These are phyloP conservation scores for Artibeus jamaicensis DNA, from an alignment of 2,797 vertebrate genomes.

Conservation along the genomic window DNA sequence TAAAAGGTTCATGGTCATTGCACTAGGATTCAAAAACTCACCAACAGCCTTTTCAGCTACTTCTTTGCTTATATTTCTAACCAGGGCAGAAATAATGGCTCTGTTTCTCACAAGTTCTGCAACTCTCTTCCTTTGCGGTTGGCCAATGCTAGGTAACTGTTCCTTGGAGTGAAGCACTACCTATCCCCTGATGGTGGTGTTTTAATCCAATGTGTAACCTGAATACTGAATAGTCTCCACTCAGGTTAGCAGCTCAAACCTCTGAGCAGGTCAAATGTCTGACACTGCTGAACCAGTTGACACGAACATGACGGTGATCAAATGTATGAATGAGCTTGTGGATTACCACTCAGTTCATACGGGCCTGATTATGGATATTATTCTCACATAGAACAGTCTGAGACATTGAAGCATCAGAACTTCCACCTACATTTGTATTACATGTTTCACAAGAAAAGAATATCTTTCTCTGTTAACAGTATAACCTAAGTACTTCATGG, in stretches of 20 bases:
- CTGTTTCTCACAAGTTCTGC: slow-evolving; percentile 89
- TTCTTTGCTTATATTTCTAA: slow-evolving; percentile 90
- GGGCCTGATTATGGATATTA: neutral
- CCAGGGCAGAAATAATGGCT: slow-evolving; percentile 93
- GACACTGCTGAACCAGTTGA: neutral
- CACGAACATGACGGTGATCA: neutral
- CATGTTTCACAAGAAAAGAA: slow-evolving; percentile 98
- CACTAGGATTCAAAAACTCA: slow-evolving; percentile 96
- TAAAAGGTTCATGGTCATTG: slow-evolving; percentile 94
- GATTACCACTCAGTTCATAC: neutral
- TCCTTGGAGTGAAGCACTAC: neutral
- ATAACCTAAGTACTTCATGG: slow-evolving; percentile 94
- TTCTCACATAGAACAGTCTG: slow-evolving; percentile 78
- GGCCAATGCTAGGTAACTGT: neutral
- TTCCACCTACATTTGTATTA: slow-evolving; percentile 93
- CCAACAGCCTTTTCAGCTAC: slow-evolving; percentile 91
- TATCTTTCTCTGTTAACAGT: slow-evolving; percentile 87
- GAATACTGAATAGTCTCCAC: neutral
- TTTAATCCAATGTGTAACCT: neutral
- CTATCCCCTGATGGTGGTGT: neutral
- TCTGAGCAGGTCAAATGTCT: neutral
- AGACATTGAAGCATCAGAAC: slow-evolving; percentile 93
- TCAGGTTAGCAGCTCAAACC: neutral
- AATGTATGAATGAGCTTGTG: neutral
- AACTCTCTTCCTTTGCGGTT: slow-evolving; percentile 8